Evolutionary conservation across 1,140 invertebrate species (phyloP), one percentile per base, ranked within the genome.

Genomic region (Lepidurus couesii): DNA sequence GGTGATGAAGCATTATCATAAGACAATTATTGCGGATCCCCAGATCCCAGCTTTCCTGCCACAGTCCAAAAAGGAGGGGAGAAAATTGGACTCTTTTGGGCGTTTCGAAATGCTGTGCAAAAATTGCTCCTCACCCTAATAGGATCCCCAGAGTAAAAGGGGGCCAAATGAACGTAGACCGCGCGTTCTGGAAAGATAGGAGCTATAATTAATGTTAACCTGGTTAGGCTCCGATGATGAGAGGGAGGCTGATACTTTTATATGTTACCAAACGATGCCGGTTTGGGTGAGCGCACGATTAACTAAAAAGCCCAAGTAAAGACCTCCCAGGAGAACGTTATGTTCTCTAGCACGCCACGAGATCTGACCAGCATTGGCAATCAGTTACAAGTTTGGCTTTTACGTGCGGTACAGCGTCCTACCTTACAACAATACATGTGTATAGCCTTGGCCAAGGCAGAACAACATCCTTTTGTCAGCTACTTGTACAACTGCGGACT

Each of bases 121-220:
- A 65, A 65, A 65, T 65, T 65, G 53, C 53, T 21, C 53, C 8
- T 65, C 53, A 21, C 53, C 53, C 53, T 65, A 65, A 65, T 65
- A 65, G 34, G 53, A 65, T 21, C 53, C 53, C 53, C 21, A 8
- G 53, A 21, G 53, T 13, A n/a, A 65, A 9, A 65, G n/a, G 47
- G 53, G 53, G 16, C 53, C 10, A 7, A 47, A 65, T 21, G 53
- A 65, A 65, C 21, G 16, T 65, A 24, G 0, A 13, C 53, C 13
- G 34, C 34, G 34, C 34, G 21, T 65, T 21, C 21, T 4, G 53
- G 53, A 65, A 16, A 65, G 53, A 65, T 65, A 65, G 16, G 53
- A 65, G 53, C 53, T 65, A 65, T 65, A 65, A 65, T 65, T 65
- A 65, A 65, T 65, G 53, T 65, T 65, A 65, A 65, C 16, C 53